phyloP scores from a whole-genome alignment of 1,140 invertebrate species.

The Bicyclus anynana region DNA sequence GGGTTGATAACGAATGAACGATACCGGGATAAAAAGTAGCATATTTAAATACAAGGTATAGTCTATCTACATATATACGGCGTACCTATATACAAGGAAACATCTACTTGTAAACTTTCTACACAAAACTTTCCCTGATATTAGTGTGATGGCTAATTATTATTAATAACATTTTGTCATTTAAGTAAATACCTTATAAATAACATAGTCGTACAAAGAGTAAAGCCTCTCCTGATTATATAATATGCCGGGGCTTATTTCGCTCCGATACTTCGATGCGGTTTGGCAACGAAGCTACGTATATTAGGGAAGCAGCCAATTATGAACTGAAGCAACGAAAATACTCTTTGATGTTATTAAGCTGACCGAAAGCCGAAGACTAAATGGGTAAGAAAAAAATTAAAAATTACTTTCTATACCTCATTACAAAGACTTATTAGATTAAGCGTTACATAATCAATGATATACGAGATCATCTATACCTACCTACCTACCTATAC shows the following conservation, averaged over 20 bases:
- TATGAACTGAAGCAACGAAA: neutral
- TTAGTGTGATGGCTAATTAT: too few species aligned
- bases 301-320: neutral
- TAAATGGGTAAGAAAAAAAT: neutral
- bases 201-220: neutral
- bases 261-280: neutral
- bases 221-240: neutral
- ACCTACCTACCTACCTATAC: too few species aligned
- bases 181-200: neutral
- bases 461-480: too few species aligned
- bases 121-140: too few species aligned
- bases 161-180: neutral
- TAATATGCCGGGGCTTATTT: constrained; percentile 2
- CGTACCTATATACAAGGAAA: too few species aligned
- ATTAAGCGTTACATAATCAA: too few species aligned
- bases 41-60: too few species aligned
- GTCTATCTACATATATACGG: too few species aligned
- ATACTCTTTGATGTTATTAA: constrained; percentile 2
- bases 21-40: too few species aligned
- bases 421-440: too few species aligned
- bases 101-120: too few species aligned
- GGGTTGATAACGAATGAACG: too few species aligned
- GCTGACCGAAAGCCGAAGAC: neutral
- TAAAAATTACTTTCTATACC: neutral
- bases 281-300: constrained; percentile 2